Evolutionary conservation across 1,140 invertebrate species (phyloP).

Genomic region (Triops cancriformis): DNA sequence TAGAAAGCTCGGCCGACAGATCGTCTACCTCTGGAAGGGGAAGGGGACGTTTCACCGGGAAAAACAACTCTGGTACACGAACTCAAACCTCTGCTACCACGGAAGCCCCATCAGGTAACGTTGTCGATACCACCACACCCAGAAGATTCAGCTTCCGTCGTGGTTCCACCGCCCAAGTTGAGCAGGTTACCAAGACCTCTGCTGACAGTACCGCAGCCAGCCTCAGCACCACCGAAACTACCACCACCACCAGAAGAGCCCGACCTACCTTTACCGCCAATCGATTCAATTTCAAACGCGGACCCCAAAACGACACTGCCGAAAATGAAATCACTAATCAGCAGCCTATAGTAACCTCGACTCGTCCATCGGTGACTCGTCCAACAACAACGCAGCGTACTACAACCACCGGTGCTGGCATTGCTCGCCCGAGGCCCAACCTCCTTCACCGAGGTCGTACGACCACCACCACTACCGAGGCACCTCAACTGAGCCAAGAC

Average conservation of each 20-base stretch:
- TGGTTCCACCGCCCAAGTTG: neutral
- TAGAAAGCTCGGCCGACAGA: neutral
- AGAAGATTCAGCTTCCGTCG: conserved; percentile 6
- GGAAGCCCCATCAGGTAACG: neutral
- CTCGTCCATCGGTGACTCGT: neutral
- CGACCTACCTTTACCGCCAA: neutral
- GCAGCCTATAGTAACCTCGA: neutral
- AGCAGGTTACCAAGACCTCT: neutral
- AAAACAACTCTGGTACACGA: neutral
- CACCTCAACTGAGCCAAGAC: neutral
- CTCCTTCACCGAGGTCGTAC: conserved; percentile 16
- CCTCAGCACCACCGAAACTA: neutral
- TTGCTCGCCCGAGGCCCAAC: neutral
- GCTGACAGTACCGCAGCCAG: neutral
- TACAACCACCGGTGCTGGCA: neutral
- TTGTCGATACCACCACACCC: neutral
- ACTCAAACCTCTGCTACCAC: neutral
- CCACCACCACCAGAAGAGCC: neutral
- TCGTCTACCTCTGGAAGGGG: neutral
- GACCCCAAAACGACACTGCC: neutral
- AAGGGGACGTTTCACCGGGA: neutral
- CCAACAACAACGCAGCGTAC: neutral
- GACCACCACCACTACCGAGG: conserved; percentile 7
- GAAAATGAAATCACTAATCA: neutral
- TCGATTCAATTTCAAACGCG: neutral